A percentile compares a stretch with the other conserved stretches of the same genome.
These are phyloP conservation scores for Eclectus roratus DNA, from an alignment of 2,113 vertebrate species.

Conservation along the genomic window DNA sequence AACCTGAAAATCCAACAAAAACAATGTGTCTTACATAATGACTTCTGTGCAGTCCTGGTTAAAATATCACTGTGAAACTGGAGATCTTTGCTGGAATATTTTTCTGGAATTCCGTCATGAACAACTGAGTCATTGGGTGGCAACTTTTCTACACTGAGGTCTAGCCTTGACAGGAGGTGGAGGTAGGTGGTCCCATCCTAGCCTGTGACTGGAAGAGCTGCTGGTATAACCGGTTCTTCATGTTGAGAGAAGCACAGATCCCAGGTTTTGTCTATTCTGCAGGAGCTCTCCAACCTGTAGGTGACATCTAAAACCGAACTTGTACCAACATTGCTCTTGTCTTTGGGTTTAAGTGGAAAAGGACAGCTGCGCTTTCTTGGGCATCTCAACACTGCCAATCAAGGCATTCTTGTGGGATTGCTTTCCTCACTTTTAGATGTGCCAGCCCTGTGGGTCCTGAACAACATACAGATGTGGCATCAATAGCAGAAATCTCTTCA, in stretches of 20 bases:
- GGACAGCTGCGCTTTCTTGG: neutral
- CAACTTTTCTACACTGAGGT: neutral
- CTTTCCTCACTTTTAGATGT: neutral
- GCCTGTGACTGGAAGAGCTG: neutral
- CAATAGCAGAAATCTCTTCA: neutral
- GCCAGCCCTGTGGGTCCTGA: neutral
- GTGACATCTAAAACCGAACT: neutral
- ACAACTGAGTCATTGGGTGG: neutral
- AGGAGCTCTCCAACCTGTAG: neutral
- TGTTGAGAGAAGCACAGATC: neutral
- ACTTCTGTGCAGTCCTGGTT: neutral
- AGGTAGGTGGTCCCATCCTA: neutral
- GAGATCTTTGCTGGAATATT: neutral
- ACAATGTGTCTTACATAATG: fast-evolving
- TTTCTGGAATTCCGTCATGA: neutral
- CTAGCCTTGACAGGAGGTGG: neutral
- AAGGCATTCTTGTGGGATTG: neutral
- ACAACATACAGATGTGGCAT: neutral
- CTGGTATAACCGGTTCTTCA: neutral
- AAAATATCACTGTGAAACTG: neutral
- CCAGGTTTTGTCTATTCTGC: neutral
- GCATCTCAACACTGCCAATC: neutral
- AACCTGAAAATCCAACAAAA: neutral
- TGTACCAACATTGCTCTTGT: neutral
- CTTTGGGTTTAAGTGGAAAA: neutral